Conservation (phyloP, 1,140 invertebrate species). For the Luehdorfia chinensis region DNA sequence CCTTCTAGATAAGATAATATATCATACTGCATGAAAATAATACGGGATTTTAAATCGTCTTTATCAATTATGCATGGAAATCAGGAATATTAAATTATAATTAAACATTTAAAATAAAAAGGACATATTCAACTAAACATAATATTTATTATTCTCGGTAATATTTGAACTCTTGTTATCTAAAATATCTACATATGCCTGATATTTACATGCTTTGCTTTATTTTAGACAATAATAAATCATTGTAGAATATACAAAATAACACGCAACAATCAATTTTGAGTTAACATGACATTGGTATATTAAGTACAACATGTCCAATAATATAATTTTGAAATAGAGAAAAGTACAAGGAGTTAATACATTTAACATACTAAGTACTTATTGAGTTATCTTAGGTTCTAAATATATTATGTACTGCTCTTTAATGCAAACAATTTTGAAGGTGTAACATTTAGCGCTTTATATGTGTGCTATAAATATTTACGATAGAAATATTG, state of each 20-base stretch:
- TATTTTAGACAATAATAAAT: constrained; percentile 59
- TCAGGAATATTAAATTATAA: no score
- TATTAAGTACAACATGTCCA: constrained; percentile 40
- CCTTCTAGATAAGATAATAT: no score
- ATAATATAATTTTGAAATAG: constrained; percentile 40
- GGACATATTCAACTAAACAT: constrained; percentile 72
- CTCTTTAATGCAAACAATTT: constrained; percentile 5
- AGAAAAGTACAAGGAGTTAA: constrained; percentile 17
- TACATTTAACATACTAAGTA: constrained; percentile 23
- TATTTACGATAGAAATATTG: constrained; percentile 11
- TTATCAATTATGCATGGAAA: no score
- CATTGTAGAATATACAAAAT: constrained; percentile 65
- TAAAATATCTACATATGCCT: constrained; percentile 71
- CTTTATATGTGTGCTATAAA: constrained; percentile 14
- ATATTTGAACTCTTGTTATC: constrained; percentile 74
- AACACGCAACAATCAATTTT: constrained; percentile 53
- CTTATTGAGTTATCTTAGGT: constrained; percentile 10
- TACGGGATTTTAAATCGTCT: no score
- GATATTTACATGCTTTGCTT: constrained; percentile 62
- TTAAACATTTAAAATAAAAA: no score
- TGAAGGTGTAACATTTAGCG: constrained; percentile 8
- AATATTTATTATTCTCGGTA: constrained; percentile 71
- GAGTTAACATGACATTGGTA: constrained; percentile 26
- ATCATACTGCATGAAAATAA: no score
- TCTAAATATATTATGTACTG: constrained; percentile 1